Evolutionary conservation across 2,888 invertebrate species (phyloP), one percentile per base, ranked within the genome.

Genomic region (Augiades crinisus): DNA sequence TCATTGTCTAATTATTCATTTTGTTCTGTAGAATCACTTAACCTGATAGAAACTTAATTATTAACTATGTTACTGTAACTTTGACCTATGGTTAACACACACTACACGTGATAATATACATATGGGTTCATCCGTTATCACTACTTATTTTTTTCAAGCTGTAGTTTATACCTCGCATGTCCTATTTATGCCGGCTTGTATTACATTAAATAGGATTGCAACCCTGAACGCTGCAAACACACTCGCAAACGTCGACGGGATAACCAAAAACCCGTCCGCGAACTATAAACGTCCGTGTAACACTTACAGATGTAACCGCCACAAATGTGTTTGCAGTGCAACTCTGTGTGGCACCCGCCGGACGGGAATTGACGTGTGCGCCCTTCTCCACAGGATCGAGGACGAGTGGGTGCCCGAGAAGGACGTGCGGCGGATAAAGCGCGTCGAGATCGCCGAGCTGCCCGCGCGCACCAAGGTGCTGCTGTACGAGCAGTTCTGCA

Each of bases 391-490:
- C 90, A 97, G 97, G 70, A 84, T 96, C 77, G 94, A 95, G 13
- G 96, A 97, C 81, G 95, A 96, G 74, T 97, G 97, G 97, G 91
- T 97, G 60, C 90, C 93, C 0, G 96, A 95, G 78, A 92, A 92
- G 74, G 92, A 93, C 56, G 92, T 92, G 73, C 90, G 89, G 65
- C 90, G 91, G 47, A 90, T 91, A 57, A 94, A 93, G 80, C 82
- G 89, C 30, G 90, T 94, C 33, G 88, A 91, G 68, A 92, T 93
- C 50, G 81, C 90, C 2, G 65, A 77, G 47, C 76, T 92, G 58
- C 78, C 91, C 5, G 79, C 81, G 6, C 73, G 80, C 55, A 84
- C 90, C 8, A 91, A 91, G 71, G 90, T 90, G 60, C 63, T 75
- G 22, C 76, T 92, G 17, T 90, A 85, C 68, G 90, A 90, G 53